A percentile compares a stretch with the other conserved stretches of the same genome.
phyloP scores from a whole-genome alignment of 2,113 vertebrate genomes.

The Chionodraco myersi region DNA sequence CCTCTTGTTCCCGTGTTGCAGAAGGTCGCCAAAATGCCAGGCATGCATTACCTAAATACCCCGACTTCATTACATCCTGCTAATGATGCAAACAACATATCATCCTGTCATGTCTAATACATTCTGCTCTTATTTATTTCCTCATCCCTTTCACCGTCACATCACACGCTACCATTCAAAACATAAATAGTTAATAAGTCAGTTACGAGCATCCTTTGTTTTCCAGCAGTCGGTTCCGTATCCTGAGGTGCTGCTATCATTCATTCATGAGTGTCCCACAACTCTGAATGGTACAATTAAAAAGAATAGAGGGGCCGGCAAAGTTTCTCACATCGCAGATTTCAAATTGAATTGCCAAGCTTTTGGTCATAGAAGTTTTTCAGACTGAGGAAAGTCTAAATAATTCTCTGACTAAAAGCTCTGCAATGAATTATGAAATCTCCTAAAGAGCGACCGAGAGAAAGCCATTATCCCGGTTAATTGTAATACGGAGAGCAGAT shows the following conservation, averaged over 20 bases:
- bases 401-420: conserved; percentile 35
- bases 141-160: conserved; percentile 43
- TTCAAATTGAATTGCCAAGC: conserved; percentile 42
- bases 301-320: conserved; percentile 41
- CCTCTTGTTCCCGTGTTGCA: background rate
- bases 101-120: conserved; percentile 43
- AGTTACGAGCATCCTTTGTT: conserved; percentile 56
- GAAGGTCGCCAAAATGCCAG: conserved; percentile 37
- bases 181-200: conserved; percentile 74
- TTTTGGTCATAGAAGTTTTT: conserved; percentile 39
- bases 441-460: conserved; percentile 17
- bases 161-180: conserved; percentile 49
- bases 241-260: conserved; percentile 57
- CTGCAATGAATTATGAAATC: conserved; percentile 29
- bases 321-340: conserved; percentile 27
- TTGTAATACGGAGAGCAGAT: conserved; percentile 6
- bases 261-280: conserved; percentile 64
- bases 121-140: conserved; percentile 57
- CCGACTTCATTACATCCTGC: conserved; percentile 37
- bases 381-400: conserved; percentile 28
- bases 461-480: conserved; percentile 19
- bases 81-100: conserved; percentile 35
- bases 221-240: conserved; percentile 52
- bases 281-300: conserved; percentile 59
- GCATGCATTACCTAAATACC: conserved; percentile 22